These are phyloP conservation scores for Oxyura jamaicensis DNA, from an alignment of 2,113 vertebrate species.

Conservation along the genomic window DNA sequence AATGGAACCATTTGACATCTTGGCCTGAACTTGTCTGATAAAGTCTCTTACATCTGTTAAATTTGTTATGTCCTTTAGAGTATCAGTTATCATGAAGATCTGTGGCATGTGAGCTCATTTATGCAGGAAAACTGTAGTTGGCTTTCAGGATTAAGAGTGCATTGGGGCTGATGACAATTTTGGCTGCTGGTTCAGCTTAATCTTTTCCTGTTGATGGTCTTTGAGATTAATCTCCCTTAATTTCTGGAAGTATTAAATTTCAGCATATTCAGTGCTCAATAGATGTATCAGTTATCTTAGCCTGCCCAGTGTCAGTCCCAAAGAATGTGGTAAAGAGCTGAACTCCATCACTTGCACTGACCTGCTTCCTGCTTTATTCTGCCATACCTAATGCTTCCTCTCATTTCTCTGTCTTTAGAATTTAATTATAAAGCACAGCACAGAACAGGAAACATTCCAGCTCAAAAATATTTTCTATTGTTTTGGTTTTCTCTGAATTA, in stretches of 20 bases:
- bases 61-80: background rate
- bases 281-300: background rate
- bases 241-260: background rate
- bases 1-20: slow-evolving; percentile 1
- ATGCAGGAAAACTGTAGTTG: background rate
- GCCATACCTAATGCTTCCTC: background rate
- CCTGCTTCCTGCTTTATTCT: background rate
- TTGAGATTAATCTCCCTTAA: background rate
- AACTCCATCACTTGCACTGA: background rate
- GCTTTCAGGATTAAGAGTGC: background rate
- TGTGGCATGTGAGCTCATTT: background rate
- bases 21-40: background rate
- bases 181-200: background rate
- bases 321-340: background rate
- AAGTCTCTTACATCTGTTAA: background rate
- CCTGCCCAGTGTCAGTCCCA: background rate
- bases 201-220: background rate
- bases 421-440: background rate
- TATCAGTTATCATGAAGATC: background rate
- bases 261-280: background rate
- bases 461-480: background rate
- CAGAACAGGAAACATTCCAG: background rate
- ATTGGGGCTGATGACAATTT: background rate
- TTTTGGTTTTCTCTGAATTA: background rate
- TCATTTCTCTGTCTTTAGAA: background rate